Evolutionary conservation across 2,113 vertebrate genomes (phyloP).

Genomic region (Tragelaphus imberbis): DNA sequence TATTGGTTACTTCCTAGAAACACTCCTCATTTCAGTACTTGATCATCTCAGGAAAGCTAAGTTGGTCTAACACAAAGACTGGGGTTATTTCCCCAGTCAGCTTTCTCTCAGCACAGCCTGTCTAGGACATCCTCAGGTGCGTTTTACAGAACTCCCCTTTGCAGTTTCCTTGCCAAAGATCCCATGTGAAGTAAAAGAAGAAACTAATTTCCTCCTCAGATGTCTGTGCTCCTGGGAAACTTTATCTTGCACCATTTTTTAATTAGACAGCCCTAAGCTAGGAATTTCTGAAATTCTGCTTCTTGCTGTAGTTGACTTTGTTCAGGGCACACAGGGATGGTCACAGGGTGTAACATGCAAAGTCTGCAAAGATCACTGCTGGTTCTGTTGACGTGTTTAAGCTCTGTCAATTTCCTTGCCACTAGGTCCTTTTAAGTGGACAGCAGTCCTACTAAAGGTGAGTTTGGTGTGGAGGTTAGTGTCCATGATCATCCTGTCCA

Average conservation of each 20-base stretch:
- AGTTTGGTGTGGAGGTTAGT: not conserved
- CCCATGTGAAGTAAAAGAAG: slow-evolving; percentile 12
- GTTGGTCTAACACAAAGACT: not conserved
- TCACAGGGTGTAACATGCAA: not conserved
- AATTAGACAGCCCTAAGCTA: slow-evolving; percentile 24
- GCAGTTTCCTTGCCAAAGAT: not conserved
- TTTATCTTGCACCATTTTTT: slow-evolving; percentile 26
- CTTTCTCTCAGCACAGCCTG: not conserved
- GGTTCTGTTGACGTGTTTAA: not conserved
- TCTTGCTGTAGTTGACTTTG: not conserved
- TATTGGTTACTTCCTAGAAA: not conserved
- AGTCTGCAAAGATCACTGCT: not conserved
- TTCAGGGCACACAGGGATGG: not conserved
- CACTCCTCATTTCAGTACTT: not conserved
- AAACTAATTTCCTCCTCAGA: slow-evolving; percentile 36
- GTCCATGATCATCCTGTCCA: not conserved
- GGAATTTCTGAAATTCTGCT: not conserved
- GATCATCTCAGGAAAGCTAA: not conserved
- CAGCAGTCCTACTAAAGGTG: not conserved
- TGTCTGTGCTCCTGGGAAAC: slow-evolving; percentile 6
- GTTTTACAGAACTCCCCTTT: slow-evolving; percentile 25
- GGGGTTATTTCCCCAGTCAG: not conserved
- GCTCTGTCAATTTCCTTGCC: not conserved
- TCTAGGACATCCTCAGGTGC: not conserved
- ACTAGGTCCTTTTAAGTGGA: not conserved